Base-by-base conservation (phyloP, 2,888 invertebrate genomes). In the Melanophora roralis region DNA sequence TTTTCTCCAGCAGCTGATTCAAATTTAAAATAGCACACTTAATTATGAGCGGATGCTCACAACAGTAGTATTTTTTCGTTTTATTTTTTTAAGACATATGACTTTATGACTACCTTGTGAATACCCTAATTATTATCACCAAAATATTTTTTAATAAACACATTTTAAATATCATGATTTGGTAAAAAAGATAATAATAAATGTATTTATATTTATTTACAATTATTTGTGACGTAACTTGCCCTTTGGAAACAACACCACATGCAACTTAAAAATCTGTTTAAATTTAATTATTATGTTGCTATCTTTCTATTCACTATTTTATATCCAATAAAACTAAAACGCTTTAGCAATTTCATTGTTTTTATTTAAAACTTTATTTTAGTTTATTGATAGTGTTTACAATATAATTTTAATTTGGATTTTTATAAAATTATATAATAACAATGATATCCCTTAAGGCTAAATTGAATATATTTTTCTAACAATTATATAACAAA, bases 351-450 rank as follows among this genome's bases (percentile, higher is more conserved):
- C 2, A 0, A 14, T 21, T 4, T 62, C 34, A n/a, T n/a, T n/a
- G 27, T 27, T 62, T 62, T 51, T 60, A 1, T 32, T 40, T 8
- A 40, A n/a, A 43, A 53, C 53, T 55, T 72, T 45, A 64, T 72
- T 55, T 67, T 8, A 67, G 67, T 74, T 65, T 49, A 64, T 72
- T 62, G 64, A 72, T 72, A 67, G 67, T 67, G 67, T 74, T 74
- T 67, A 59, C 57, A 67, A 59, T 74, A 60, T 43, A 51, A 74
- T 49, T 74, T 74, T 74, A 74, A 74, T 74, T 74, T 74, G 27
- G 59, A 74, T 67, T 67, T 74, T 67, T 57, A 74, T 74, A 59
- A 74, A 65, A 67, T 59, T 43, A 74, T 67, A 43, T 67, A 74
- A 74, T 74, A 65, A 74, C 65, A 74, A 34, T 16, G 49, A 51